Conservation (phyloP, 1,140 invertebrate species). For the Chlorops oryzae region DNA sequence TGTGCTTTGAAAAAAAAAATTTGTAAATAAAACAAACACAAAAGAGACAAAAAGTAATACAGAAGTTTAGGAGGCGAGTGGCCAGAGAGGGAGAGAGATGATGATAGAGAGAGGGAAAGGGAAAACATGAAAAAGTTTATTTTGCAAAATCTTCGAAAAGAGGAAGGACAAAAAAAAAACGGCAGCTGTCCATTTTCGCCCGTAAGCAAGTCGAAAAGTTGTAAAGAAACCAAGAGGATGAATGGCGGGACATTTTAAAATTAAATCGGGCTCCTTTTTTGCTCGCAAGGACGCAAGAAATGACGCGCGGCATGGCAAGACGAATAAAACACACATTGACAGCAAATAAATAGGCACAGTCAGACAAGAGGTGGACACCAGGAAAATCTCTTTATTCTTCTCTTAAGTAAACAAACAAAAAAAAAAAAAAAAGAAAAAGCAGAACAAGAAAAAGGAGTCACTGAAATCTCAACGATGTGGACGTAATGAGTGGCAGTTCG, state of each 20-base stretch:
- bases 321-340: constrained; percentile 36
- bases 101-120: constrained; percentile 22
- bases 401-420: too few species aligned
- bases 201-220: constrained; percentile 22
- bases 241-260: constrained; percentile 45
- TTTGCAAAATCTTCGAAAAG: constrained; percentile 44
- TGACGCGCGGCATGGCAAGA: constrained; percentile 22
- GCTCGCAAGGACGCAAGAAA: too few species aligned
- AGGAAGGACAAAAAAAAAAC: constrained; percentile 44
- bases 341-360: constrained; percentile 46
- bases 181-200: constrained; percentile 7
- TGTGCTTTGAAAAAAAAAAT: too few species aligned
- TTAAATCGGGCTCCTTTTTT: too few species aligned
- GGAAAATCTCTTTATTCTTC: too few species aligned
- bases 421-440: too few species aligned
- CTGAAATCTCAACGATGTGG: too few species aligned
- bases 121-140: constrained; percentile 45
- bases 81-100: too few species aligned
- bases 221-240: too few species aligned
- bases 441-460: too few species aligned
- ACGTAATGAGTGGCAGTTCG: too few species aligned
- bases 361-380: too few species aligned
- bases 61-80: not conserved
- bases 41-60: not conserved
- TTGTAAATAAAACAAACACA: not conserved